Evolutionary conservation across 1,140 invertebrate genomes (phyloP), one percentile per base, ranked within the genome.

Genomic region (Nasonia vitripennis): DNA sequence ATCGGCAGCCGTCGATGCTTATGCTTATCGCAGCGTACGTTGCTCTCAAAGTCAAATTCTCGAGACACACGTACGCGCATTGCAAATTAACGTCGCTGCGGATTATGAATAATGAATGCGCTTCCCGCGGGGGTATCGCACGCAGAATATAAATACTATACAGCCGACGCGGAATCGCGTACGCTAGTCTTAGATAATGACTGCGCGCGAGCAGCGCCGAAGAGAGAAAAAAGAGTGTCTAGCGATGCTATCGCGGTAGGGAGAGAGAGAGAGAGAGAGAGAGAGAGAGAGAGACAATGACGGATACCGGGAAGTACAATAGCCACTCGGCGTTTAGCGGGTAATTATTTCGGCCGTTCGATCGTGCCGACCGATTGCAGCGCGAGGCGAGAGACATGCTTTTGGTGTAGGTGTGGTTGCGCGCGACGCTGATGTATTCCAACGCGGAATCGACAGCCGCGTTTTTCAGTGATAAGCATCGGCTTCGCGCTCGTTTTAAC

Each of bases 281-380:
- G 10, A 10, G 11, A 20, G 31, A 27, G 31, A 31, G n/a, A 51
- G 73, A 73, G 68, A 73, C 70, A 73, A 67, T 82, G 80, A 81
- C 80, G 45, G 70, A 81, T 81, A 74, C 45, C 41, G 70, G 6
- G 20, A 81, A 68, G 3, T 37, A 41, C 37, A 23, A 71, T 71
- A 34, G 9, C 23, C n/a, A 62, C 48, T 20, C 68, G n/a, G 71
- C 37, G 14, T 78, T 84, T 84, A 84, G 73, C 62, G 14, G 41
- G 37, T 84, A 84, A 84, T 84, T 84, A 84, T 84, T 84, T 78
- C 51, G 82, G 74, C 7, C 82, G 41, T 9, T 48, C 41, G 75
- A 78, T 84, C 62, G 75, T 71, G 74, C 62, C 55, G 81, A 77
- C 14, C n/a, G 82, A 83, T 83, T 83, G 73, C 62, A 17, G 12